These are phyloP conservation scores for Pogoniulus pusillus DNA, from an alignment of 2,797 vertebrate genomes.

Conservation along the genomic window DNA sequence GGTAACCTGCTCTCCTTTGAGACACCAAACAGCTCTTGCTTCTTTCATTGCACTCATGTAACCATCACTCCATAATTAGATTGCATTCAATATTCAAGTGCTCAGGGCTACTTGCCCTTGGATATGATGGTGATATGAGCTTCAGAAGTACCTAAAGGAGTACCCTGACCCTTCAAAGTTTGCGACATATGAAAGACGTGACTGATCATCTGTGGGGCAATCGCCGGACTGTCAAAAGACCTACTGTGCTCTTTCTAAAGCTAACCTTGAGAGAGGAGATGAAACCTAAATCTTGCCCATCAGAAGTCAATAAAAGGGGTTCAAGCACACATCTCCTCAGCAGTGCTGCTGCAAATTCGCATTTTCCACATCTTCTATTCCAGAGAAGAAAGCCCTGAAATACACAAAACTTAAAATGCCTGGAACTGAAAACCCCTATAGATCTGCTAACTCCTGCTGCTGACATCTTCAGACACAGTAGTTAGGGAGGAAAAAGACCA, in stretches of 20 bases:
- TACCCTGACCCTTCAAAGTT: conserved; percentile 44
- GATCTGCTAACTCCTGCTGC: conserved; percentile 16
- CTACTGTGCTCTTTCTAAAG: conserved; percentile 42
- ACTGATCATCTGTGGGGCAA: conserved; percentile 42
- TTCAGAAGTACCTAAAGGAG: conserved; percentile 26
- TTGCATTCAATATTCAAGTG: conserved; percentile 32
- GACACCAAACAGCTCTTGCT: not conserved
- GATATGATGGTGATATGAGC: not conserved
- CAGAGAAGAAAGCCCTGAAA: conserved; percentile 23
- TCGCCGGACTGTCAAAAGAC: conserved; percentile 32
- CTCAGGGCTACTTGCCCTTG: conserved; percentile 28
- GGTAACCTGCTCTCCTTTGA: not conserved
- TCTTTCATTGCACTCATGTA: not conserved
- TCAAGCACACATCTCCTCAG: conserved; percentile 1
- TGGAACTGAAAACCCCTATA: conserved; percentile 26
- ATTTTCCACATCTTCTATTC: conserved; percentile 9
- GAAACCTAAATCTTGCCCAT: conserved; percentile 47
- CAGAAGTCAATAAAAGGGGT: conserved; percentile 42
- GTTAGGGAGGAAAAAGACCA: not conserved
- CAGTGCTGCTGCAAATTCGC: conserved; percentile 34
- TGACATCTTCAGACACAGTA: conserved; percentile 16
- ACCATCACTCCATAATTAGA: conserved; percentile 14
- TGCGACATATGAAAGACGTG: not conserved
- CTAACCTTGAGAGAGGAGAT: conserved; percentile 23
- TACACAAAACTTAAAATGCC: conserved; percentile 31